Base-by-base conservation (phyloP, 2,113 vertebrate species). In the Sorex fumeus region DNA sequence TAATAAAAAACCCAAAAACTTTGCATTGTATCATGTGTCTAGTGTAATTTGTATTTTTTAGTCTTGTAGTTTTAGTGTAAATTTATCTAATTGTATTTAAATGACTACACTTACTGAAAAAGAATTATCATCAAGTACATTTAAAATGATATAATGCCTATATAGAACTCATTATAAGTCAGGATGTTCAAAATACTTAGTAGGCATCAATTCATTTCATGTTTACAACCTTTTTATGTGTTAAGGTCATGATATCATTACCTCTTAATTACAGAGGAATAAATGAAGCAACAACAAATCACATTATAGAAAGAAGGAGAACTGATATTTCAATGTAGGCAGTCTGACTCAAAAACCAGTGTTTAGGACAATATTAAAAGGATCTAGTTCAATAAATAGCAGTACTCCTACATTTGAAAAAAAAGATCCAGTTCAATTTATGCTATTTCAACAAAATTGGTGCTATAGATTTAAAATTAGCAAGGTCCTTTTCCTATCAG, bases 311-410 rank as follows among this genome's bases (percentile, higher is more conserved):
- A 80, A 86, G 45, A 91, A 82, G 93, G 6, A 62, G 21, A 90
- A 18, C 12, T 79, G 34, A 90, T 18, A 30, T 57, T 84, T 74
- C 60, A 91, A 85, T 53, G 70, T 80, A 57, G 28, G 25, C 4
- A 84, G 11, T 69, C 18, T 75, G 28, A 12, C 57, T 93, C 27
- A 8, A 81, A 23, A 85, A 25, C 75, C 25, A 12, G 62, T 93
- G 15, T 19, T 74, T 78, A 79, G 1, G 66, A 64, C 70, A 94
- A 94, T 9, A 6, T 81, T 57, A 91, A 96, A 1, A 96, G n/a
- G 60, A 70, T 76, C 21, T 18, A 30, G 7, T 92, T 74, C 47
- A 67, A 47, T 84, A n/a, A n/a, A n/a, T n/a, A n/a, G n/a, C n/a
- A n/a, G n/a, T n/a, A n/a, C n/a, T n/a, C n/a, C n/a, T n/a, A n/a